Evolutionary conservation across 1,140 invertebrate species (phyloP), one percentile per base, ranked within the genome.

Genomic region (Battus philenor): DNA sequence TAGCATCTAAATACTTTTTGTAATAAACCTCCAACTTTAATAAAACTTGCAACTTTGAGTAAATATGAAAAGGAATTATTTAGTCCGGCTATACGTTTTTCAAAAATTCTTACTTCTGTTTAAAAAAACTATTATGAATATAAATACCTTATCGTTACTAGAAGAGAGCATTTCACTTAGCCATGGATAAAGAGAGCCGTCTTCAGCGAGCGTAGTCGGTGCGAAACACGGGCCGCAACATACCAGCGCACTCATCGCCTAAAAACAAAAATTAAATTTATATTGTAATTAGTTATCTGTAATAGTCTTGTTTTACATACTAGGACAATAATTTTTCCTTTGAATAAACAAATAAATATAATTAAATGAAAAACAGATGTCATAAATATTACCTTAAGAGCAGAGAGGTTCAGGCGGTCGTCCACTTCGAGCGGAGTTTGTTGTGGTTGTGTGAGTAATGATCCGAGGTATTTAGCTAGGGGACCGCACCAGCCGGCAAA

Each of bases 221-320:
- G 98, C 95, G 80, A 99, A 99, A 59, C 96, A 95, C 1, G 96
- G 93, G 0, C 98, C 98, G 83, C 97, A 98, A 69, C 96, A 98
- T 0, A 99, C 88, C 1, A 99, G 87, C 16, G 95, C 93, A 49
- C 95, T 96, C 94, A 99, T 98, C 2, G 98, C 97, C 88, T 95
- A 44, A 54, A 31, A 22, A 49, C 1, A 24, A 33, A 20, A 20
- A 6, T 20, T 20, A 20, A 3, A 20, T 20, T 20, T n/a, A n/a
- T n/a, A n/a, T n/a, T n/a, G n/a, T n/a, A n/a, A n/a, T n/a, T n/a
- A n/a, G n/a, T n/a, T n/a, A n/a, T n/a, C n/a, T n/a, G n/a, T n/a
- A n/a, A n/a, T n/a, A n/a, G n/a, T n/a, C n/a, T n/a, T n/a, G n/a
- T n/a, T n/a, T n/a, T n/a, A n/a, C n/a, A n/a, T n/a, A n/a, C n/a